Percentiles rank a stretch among this genome's conserved stretches.
Conservation (phyloP, 2,888 invertebrate genomes). For the Acheta domesticus region DNA sequence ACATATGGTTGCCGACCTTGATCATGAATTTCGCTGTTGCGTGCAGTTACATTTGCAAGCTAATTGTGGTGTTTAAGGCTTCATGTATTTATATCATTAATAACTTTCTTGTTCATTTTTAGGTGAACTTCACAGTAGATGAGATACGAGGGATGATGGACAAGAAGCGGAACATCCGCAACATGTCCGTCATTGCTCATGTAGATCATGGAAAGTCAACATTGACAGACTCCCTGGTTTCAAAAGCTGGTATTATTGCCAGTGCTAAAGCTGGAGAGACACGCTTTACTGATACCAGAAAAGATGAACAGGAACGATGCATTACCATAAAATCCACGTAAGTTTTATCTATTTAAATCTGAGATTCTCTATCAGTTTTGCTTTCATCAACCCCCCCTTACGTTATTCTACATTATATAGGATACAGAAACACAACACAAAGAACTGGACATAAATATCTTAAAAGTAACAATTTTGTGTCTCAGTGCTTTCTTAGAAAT, state of each 20-base stretch:
- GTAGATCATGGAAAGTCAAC: conserved; percentile 99
- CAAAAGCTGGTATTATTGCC: conserved; percentile 99
- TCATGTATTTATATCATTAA: no score
- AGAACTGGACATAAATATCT: no score
- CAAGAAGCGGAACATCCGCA: conserved; percentile 99
- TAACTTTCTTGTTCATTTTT: conserved; percentile 38
- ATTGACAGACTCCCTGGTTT: conserved; percentile 97
- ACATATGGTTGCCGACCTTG: no score
- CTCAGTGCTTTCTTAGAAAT: no score
- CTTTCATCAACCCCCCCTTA: no score
- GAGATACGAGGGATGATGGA: conserved; percentile 99
- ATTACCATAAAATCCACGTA: conserved; percentile 99
- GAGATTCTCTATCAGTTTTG: no score
- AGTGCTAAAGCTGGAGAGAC: conserved; percentile 98
- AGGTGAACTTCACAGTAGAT: conserved; percentile 99
- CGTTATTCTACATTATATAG: no score
- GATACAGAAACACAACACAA: no score
- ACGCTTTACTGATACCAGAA: conserved; percentile 97
- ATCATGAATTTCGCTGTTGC: no score
- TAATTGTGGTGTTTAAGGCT: no score
- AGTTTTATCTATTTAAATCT: conserved; percentile 48
- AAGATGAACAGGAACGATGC: conserved; percentile 99
- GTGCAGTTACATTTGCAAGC: no score
- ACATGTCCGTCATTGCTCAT: conserved; percentile 99
- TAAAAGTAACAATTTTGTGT: no score